Conservation (phyloP, 2,888 invertebrate genomes). For the Luperina nickerlii region DNA sequence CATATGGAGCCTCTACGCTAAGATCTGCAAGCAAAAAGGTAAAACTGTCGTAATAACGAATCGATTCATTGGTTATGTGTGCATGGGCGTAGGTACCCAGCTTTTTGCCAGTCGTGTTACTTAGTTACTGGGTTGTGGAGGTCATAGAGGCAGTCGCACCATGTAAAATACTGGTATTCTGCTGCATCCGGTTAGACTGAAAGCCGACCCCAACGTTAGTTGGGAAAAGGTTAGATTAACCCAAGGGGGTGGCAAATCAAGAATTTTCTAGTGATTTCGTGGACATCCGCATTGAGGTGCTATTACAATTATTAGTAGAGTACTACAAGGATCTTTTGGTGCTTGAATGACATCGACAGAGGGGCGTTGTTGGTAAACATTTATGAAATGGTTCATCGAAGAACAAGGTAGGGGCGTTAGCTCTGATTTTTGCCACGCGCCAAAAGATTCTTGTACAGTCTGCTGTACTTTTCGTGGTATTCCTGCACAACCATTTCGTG, state of each 20-base stretch:
- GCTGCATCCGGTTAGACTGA: neutral
- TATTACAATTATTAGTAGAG: neutral
- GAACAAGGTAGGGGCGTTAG: neutral
- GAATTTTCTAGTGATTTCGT: neutral
- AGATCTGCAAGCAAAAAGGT: conserved; percentile 91
- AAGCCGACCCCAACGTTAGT: neutral
- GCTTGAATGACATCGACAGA: neutral
- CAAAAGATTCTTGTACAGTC: neutral
- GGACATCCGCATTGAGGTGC: neutral
- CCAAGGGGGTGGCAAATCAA: neutral
- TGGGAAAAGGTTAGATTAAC: neutral
- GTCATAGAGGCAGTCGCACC: neutral
- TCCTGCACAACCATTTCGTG: neutral
- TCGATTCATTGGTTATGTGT: neutral
- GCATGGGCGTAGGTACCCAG: neutral
- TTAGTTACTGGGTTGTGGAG: neutral
- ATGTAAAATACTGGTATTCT: neutral
- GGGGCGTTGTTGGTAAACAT: neutral
- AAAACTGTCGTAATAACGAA: neutral
- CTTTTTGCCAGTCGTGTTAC: neutral
- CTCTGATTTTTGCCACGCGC: too few species aligned
- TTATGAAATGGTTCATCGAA: neutral
- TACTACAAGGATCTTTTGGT: neutral
- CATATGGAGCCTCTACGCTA: conserved; percentile 91
- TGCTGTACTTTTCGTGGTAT: neutral